Base-by-base conservation (phyloP, 2,888 invertebrate genomes). In the Eucera pruinosa region DNA sequence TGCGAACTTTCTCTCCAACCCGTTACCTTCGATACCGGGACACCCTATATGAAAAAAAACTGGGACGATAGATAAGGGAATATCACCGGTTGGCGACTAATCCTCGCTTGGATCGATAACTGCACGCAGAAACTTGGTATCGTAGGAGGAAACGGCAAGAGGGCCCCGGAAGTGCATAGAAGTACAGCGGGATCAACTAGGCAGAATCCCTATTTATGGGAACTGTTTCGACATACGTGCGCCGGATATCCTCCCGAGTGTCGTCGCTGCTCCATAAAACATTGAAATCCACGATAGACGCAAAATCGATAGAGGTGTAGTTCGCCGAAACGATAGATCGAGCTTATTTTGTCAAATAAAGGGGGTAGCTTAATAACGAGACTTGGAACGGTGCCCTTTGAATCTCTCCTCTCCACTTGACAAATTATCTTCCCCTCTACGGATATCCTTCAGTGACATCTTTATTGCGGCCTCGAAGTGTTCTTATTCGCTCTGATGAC, bases 131-230 rank as follows among this genome's bases (percentile, higher is more conserved):
- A 52, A 39, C 30, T 64, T 52, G 30, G 20, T 39, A 20, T 15
- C 23, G 18, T 20, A 1, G 15, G n/a, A 27, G 33, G 25, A 30
- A 61, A 55, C 20, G 33, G 25, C 27, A 43, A 23, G 25, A 11
- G 20, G 11, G 13, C 27, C 27, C n/a, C 4, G n/a, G 27, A 61
- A 70, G 61, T 62, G 55, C 55, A 54, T 30, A 39, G 45, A 18
- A 43, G 69, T 82, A 60, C 70, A 58, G 20, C 18, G 43, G 73
- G 75, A 80, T 74, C 60, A 78, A 54, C 60, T 20, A 36, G 47
- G 36, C 60, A 50, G 72, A 82, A 87, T 85, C 86, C 82, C 86
- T 87, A 86, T 87, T 87, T 87, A 87, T 84, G 82, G 82, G 52
- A 57, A 85, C 69, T 80, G 72, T 85, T 85, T 73, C 85, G 76